Conservation (phyloP, 2,888 invertebrate species). For the Leptothorax acervorum region DNA sequence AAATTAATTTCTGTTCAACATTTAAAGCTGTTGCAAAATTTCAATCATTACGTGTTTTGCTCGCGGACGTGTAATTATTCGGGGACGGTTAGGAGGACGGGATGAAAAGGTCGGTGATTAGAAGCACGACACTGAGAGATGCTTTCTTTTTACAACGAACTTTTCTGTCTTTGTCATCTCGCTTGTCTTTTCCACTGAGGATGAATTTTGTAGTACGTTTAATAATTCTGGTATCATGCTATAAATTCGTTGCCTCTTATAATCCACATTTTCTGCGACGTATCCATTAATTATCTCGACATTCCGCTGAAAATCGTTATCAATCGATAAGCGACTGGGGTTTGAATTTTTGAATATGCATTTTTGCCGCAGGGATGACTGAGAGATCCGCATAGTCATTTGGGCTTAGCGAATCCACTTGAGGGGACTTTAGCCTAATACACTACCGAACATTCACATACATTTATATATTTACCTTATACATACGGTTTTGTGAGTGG, state of each 20-base stretch:
- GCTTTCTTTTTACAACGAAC: constrained; percentile 15
- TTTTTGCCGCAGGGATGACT: neutral
- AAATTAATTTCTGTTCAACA: neutral
- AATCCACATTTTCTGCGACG: constrained; percentile 15
- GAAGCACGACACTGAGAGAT: constrained; percentile 22
- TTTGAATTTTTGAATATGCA: neutral
- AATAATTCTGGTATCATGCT: constrained; percentile 6
- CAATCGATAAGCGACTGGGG: neutral
- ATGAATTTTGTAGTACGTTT: constrained; percentile 31
- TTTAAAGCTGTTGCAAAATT: neutral
- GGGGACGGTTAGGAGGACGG: neutral
- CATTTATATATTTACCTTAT: neutral
- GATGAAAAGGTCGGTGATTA: constrained; percentile 40
- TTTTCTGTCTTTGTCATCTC: constrained; percentile 18
- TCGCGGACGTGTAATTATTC: constrained; percentile 35
- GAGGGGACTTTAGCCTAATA: neutral
- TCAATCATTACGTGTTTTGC: constrained; percentile 7
- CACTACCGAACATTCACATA: neutral
- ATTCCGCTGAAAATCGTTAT: neutral
- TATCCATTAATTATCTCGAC: constrained; percentile 18
- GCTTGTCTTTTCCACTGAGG: constrained; percentile 7
- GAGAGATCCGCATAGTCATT: neutral
- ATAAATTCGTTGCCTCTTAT: neutral
- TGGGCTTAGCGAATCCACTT: neutral
- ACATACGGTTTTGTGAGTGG: neutral